Percentiles rank a stretch among this genome's conserved stretches.
phyloP scores from a whole-genome alignment of 2,888 invertebrate species.

The Anarsia innoxiella region DNA sequence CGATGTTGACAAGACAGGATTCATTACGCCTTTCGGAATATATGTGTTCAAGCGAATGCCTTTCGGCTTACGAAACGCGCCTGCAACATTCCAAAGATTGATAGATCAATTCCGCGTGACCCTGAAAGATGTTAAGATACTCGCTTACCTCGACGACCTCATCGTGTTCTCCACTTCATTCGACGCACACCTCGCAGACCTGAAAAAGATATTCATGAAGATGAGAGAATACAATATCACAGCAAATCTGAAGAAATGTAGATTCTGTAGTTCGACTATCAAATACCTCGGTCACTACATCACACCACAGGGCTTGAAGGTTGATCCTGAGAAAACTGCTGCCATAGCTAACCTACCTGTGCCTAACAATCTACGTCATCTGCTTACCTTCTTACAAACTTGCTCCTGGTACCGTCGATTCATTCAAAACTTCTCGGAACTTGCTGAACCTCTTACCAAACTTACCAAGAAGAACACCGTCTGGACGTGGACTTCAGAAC shows the following conservation, averaged over 20 bases:
- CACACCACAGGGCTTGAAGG: constrained; percentile 17
- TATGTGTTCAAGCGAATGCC: constrained; percentile 34
- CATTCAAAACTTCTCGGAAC: neutral
- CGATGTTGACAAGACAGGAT: constrained; percentile 31
- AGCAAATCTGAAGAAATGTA: constrained; percentile 18
- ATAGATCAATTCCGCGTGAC: constrained; percentile 18
- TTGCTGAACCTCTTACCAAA: constrained; percentile 4
- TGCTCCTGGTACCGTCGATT: constrained; percentile 10
- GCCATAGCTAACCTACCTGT: constrained; percentile 17
- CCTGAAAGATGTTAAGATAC: constrained; percentile 13
- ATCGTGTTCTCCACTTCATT: constrained; percentile 22
- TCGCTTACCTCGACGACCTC: constrained; percentile 25
- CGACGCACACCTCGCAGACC: constrained; percentile 19
- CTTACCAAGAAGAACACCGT: constrained; percentile 10
- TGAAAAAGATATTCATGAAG: constrained; percentile 19
- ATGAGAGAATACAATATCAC: constrained; percentile 21
- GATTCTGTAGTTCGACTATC: constrained; percentile 17
- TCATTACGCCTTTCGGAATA: constrained; percentile 33
- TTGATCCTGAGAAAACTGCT: constrained; percentile 20
- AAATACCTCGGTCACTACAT: constrained; percentile 24
- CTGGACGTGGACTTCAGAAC: constrained; percentile 15
- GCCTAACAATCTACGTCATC: neutral
- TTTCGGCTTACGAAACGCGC: constrained; percentile 24
- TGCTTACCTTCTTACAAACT: constrained; percentile 1
- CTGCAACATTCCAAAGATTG: constrained; percentile 22